Base-by-base conservation (phyloP, 1,140 invertebrate genomes). In the Drosophila orosa region DNA sequence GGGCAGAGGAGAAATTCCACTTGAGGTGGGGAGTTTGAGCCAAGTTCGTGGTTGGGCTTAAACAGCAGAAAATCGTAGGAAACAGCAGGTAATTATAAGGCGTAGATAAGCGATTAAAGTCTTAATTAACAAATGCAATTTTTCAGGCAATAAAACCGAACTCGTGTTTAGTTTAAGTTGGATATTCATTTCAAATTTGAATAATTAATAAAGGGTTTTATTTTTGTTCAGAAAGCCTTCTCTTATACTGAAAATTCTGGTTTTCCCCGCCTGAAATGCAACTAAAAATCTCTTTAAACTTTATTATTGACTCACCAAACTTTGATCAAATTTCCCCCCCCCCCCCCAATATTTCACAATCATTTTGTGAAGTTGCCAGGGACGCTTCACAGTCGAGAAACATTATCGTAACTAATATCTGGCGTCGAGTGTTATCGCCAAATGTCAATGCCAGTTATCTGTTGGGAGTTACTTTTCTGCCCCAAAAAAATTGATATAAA, bases 381-480 rank as follows among this genome's bases (percentile, higher is more conserved):
- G 66, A 54, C 60, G 35, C 45, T 35, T 29, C 29, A 22, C 33
- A 22, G 39, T 37, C 24, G 22, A 55, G 25, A 71, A 39, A 78
- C 56, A 57, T 73, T 68, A 63, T 67, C 71, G 40, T 48, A 37
- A 24, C 47, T 45, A 39, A 69, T 52, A 81, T 74, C 58, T 83
- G 48, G 50, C 25, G 1, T 17, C 39, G 39, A 58, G 37, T 60
- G 50, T 44, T 69, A 65, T 56, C 68, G 33, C n/a, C 40, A 58
- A 79, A 80, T 84, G 80, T 85, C 78, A 86, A 68, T 72, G 66
- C 45, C 83, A 82, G 65, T 78, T 82, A 78, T 82, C 71, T 52
- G 25, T n/a, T 33, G 39, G 39, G 19, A 55, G 60, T 56, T 78
- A 71, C 48, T 57, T 10, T 22, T 37, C 59, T 37, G 42, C 37